phyloP scores from a whole-genome alignment of 1,140 invertebrate genomes.

The Eurosta solidaginis region DNA sequence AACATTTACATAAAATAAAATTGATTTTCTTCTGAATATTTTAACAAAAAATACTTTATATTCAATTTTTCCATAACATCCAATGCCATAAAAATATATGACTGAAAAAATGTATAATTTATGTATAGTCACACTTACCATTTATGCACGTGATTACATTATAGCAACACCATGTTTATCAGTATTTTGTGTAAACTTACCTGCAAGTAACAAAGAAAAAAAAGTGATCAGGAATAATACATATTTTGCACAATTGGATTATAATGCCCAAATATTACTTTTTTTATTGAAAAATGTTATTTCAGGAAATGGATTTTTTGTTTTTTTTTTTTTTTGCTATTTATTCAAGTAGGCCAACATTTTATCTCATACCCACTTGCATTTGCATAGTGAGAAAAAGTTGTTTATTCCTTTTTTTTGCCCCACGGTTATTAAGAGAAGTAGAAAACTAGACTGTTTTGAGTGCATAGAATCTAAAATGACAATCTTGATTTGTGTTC shows the following conservation, averaged over 20 bases:
- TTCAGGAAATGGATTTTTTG: neutral
- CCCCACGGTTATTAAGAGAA: neutral
- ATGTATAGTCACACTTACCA: neutral
- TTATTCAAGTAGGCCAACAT: too few relatives aligned
- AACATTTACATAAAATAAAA: neutral
- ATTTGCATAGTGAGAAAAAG: neutral
- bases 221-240: neutral
- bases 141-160: neutral
- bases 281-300: neutral
- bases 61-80: neutral
- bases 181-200: neutral
- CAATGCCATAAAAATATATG: neutral
- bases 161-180: slow-evolving; percentile 4
- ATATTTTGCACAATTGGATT: neutral
- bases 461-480: neutral
- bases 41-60: neutral
- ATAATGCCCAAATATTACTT: too few relatives aligned
- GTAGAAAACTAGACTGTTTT: neutral
- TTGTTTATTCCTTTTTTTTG: neutral
- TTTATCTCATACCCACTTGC: too few relatives aligned
- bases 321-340: too few relatives aligned
- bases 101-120: neutral
- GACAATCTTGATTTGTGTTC: neutral
- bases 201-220: neutral
- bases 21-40: neutral